A percentile compares a stretch with the other conserved stretches of the same genome.
phyloP scores from a whole-genome alignment of 2,113 vertebrate genomes.

The Ochotona princeps region DNA sequence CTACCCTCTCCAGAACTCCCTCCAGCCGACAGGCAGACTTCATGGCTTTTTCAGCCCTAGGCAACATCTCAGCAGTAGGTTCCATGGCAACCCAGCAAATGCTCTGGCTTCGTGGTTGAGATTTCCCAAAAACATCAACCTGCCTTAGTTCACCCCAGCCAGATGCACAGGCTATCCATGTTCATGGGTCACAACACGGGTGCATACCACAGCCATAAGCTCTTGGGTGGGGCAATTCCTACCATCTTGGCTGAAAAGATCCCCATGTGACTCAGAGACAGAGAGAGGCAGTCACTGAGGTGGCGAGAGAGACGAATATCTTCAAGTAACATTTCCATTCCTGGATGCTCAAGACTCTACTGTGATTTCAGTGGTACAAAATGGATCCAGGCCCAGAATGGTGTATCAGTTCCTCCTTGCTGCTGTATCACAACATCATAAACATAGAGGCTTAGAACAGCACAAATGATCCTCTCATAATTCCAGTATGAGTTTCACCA shows the following conservation, averaged over 20 bases:
- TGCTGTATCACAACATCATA: background rate
- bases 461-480: background rate
- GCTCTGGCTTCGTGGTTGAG: background rate
- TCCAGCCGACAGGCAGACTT: background rate
- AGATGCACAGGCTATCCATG: background rate
- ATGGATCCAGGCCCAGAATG: background rate
- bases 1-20: background rate
- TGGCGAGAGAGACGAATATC: background rate
- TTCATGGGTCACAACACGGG: background rate
- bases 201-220: background rate
- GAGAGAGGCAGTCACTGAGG: background rate
- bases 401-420: background rate
- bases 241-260: background rate
- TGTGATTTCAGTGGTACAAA: background rate
- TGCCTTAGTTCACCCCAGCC: background rate
- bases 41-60: background rate
- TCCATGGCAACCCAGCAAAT: background rate
- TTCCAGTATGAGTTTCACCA: background rate
- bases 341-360: background rate
- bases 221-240: background rate
- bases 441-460: background rate
- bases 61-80: background rate
- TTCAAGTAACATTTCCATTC: background rate
- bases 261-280: too few relatives aligned
- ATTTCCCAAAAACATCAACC: background rate